Evolutionary conservation across 2,888 invertebrate genomes (phyloP).

Genomic region (Drosophila rellima): DNA sequence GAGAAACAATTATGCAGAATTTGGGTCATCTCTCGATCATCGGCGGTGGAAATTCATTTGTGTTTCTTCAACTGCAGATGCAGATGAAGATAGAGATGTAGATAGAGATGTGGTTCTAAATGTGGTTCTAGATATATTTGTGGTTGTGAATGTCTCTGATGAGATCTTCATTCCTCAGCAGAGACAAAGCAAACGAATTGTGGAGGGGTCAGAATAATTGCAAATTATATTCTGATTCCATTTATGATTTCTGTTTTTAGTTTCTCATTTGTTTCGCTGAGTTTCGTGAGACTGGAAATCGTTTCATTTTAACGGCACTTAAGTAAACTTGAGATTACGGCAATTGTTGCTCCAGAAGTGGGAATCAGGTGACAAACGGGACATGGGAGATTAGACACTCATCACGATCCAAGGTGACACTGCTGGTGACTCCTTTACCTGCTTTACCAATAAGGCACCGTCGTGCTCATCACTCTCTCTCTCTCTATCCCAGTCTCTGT

Average conservation of each 20-base stretch:
- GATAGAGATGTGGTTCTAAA: slow-evolving; percentile 18
- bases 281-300: slow-evolving; percentile 43
- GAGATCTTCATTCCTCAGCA: slow-evolving; percentile 61
- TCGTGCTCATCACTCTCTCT: slow-evolving; percentile 61
- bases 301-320: slow-evolving; percentile 63
- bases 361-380: slow-evolving; percentile 51
- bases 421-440: slow-evolving; percentile 32
- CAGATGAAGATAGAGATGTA: slow-evolving; percentile 7
- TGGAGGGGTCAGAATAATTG: slow-evolving; percentile 57
- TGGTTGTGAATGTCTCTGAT: slow-evolving; percentile 41
- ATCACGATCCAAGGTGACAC: slow-evolving; percentile 59
- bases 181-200: slow-evolving; percentile 42
- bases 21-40: slow-evolving; percentile 69
- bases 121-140: slow-evolving; percentile 19
- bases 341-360: slow-evolving; percentile 39
- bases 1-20: slow-evolving; percentile 74
- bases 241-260: slow-evolving; percentile 56
- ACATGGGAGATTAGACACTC: slow-evolving; percentile 50
- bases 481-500: slow-evolving; percentile 21
- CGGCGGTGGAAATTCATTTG: slow-evolving; percentile 45
- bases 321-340: slow-evolving; percentile 14
- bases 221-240: slow-evolving; percentile 64
- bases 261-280: slow-evolving; percentile 22
- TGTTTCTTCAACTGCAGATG: slow-evolving; percentile 23
- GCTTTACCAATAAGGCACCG: slow-evolving; percentile 60